A percentile compares a stretch with the other conserved stretches of the same genome.
Evolutionary conservation across 2,888 invertebrate genomes (phyloP).

Genomic region (Epiblema foenella): DNA sequence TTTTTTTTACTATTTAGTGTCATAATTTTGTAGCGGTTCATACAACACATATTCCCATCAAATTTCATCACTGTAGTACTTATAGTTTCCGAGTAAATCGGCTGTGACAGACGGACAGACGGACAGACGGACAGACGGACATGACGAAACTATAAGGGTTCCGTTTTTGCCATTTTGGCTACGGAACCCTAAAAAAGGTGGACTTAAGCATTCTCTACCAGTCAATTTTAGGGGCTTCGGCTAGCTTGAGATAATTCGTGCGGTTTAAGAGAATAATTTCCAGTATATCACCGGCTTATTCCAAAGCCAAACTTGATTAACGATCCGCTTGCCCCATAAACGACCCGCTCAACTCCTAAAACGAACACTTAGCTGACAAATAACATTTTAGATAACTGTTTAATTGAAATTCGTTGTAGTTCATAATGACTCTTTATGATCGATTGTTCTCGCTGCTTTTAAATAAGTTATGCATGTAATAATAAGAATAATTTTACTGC

Average conservation of each 20-base stretch:
- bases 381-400: constrained; percentile 34
- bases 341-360: constrained; percentile 31
- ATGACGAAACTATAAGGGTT: too few species aligned
- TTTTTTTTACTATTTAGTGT: too few species aligned
- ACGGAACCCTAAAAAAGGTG: too few species aligned
- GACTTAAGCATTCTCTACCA: too few species aligned
- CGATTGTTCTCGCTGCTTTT: not conserved
- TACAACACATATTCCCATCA: too few species aligned
- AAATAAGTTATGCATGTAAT: not conserved
- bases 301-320: constrained; percentile 51
- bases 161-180: too few species aligned
- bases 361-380: constrained; percentile 34
- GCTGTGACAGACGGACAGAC: too few species aligned
- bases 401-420: constrained; percentile 24
- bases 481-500: too few species aligned
- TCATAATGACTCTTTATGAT: not conserved
- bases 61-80: too few species aligned
- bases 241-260: not conserved
- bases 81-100: too few species aligned
- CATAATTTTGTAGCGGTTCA: too few species aligned
- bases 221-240: not conserved
- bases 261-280: not conserved
- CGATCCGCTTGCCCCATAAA: constrained; percentile 42
- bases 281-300: constrained; percentile 27
- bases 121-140: too few species aligned